Evolutionary conservation across 2,888 invertebrate species (phyloP).

Genomic region (Xanthorhoe spadicearia): DNA sequence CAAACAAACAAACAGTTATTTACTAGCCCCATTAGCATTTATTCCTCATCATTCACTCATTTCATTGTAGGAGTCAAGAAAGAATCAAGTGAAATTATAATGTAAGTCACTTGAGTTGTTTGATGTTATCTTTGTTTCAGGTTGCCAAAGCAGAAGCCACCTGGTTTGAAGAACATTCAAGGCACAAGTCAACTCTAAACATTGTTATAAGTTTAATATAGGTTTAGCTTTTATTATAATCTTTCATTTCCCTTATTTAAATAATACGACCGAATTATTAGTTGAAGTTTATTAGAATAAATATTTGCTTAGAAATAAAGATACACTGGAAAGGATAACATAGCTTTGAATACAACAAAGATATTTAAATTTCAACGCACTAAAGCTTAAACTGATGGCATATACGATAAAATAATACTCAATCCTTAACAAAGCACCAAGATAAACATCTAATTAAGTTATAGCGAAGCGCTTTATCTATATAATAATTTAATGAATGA

Average conservation of each 20-base stretch:
- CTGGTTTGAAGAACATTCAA: conserved; percentile 74
- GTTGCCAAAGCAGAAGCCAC: conserved; percentile 76
- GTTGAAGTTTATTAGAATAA: conserved; percentile 27
- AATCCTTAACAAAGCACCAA: conserved; percentile 18
- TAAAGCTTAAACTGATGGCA: conserved; percentile 1
- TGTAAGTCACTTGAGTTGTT: background rate
- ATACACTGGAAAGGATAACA: conserved; percentile 1
- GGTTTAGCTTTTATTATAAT: conserved; percentile 4
- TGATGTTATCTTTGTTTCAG: conserved; percentile 53
- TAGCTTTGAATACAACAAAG: background rate
- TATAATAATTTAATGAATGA: background rate
- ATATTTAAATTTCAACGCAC: conserved; percentile 12
- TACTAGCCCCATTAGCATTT: background rate
- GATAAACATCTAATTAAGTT: background rate
- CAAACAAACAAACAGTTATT: too few species aligned
- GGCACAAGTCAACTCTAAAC: conserved; percentile 74
- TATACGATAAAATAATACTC: conserved; percentile 10
- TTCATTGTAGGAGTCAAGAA: too few species aligned
- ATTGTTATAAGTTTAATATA: conserved; percentile 14
- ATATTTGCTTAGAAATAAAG: conserved; percentile 10
- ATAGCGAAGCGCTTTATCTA: background rate
- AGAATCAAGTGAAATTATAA: background rate
- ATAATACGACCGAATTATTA: conserved; percentile 22
- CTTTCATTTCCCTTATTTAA: conserved; percentile 9
- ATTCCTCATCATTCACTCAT: too few species aligned